Base-by-base conservation (phyloP, 2,888 invertebrate genomes). In the Ecliptopera silaceata region DNA sequence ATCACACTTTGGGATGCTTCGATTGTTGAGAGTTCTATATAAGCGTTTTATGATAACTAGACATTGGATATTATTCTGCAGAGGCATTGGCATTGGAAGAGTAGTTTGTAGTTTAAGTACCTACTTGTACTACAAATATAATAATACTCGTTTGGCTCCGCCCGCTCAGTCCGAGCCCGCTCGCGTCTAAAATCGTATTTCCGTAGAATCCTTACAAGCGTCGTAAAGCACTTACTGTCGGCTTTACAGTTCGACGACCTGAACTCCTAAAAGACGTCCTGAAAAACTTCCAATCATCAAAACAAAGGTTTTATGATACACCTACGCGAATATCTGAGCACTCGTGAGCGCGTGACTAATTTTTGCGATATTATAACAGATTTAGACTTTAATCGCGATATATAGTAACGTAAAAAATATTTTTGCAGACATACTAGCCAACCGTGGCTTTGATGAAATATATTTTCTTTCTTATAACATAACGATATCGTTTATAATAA, bases 151-250 rank as follows among this genome's bases (percentile, higher is more conserved):
- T 69, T 65, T 60, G 66, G 70, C 68, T 67, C 71, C 79, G 71
- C 79, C 74, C 75, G 77, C 77, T 79, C 82, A 66, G 69, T 59
- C 70, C 69, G 72, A 66, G 69, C 58, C 70, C 69, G 74, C 75
- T 74, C 71, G 83, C 80, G 83, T 87, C 87, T 90, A 90, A 89
- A 91, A 88, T 83, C 84, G 89, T 89, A 88, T 90, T 90, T 90
- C 88, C 89, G 88, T 87, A 83, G 91, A 91, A 91, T 89, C 90
- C 91, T 86, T 88, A 89, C 88, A 88, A 89, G 86, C 88, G 84
- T 81, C 82, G 85, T 80, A 84, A 86, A 89, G 88, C 85, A 84
- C 85, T 84, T 79, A 81, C 79, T 82, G 87, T 83, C 84, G 88
- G 88, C 87, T 88, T 86, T 79, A 82, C 83, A 86, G 91, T 88